Base-by-base conservation (phyloP, 2,113 vertebrate species). In the Platycercus adscitus region DNA sequence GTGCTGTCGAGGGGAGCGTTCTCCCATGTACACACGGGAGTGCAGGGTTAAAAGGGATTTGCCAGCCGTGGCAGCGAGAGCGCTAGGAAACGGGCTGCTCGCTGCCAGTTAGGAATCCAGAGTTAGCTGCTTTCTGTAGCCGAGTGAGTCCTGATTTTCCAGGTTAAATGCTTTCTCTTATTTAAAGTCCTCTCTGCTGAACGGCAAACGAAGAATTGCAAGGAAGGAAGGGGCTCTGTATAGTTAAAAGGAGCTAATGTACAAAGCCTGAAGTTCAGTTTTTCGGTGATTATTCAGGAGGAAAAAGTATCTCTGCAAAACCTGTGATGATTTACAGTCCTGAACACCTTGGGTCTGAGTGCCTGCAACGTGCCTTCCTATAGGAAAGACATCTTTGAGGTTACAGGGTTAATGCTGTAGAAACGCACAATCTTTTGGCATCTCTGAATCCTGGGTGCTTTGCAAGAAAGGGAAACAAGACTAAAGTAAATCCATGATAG, bases 361-460 rank as follows among this genome's bases (percentile, higher is more conserved):
- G 70, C 56, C 26, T 28, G n/a, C 49, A 21, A 33, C 77, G 55
- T 25, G 18, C 35, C 29, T 73, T 89, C 41, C 8, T 58, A 37
- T 20, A 76, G 56, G 82, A 96, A 78, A 53, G 4, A 37, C 92
- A 41, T 66, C 13, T 95, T 84, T 79, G 47, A 91, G 94, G 94
- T 95, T 70, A 90, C 46, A 77, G 88, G 81, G 73, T 84, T 93
- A 10, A 50, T 20, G 23, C 19, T 47, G 28, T 18, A 72, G 60
- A 81, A 83, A 61, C 35, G 52, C 52, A 37, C n/a, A 25, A 31
- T 43, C 2, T 4, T 46, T 68, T 81, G 5, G 14, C 20, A 7
- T 88, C 71, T 70, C 13, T 39, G 65, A 47, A 37, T 82, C 58
- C 89, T 28, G 17, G 44, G 66, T 92, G 52, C 68, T 89, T 55